Percentiles rank a stretch among this genome's conserved stretches.
These are phyloP conservation scores for Drosophila paranaensis DNA, from an alignment of 2,888 invertebrate genomes.

Conservation along the genomic window DNA sequence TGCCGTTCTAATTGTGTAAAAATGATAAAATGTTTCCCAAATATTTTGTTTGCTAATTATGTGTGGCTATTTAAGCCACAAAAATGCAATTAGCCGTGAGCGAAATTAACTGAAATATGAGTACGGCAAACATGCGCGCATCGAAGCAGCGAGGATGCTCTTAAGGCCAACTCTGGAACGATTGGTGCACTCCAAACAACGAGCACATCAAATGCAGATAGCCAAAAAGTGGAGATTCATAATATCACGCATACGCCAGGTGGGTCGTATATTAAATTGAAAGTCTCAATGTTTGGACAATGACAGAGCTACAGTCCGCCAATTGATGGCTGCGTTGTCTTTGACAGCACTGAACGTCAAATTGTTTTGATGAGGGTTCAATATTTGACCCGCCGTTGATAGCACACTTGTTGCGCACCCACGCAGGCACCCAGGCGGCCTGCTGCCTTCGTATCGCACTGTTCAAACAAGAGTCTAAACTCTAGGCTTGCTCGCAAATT, in stretches of 20 bases:
- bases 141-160: conserved; percentile 4
- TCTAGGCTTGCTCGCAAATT: conserved; percentile 64
- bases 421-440: conserved; percentile 7
- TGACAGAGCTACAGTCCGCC: conserved; percentile 35
- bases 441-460: conserved; percentile 56
- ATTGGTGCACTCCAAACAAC: conserved; percentile 15
- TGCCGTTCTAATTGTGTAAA: conserved; percentile 58
- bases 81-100: conserved; percentile 61
- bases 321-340: conserved; percentile 65
- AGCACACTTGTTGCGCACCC: conserved; percentile 56
- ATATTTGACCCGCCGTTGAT: conserved; percentile 41
- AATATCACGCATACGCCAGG: conserved; percentile 54
- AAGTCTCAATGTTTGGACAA: conserved; percentile 44
- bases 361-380: conserved; percentile 67
- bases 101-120: conserved; percentile 47
- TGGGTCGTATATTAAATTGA: conserved; percentile 33
- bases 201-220: conserved; percentile 34
- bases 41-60: conserved; percentile 54
- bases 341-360: conserved; percentile 67
- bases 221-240: conserved; percentile 25
- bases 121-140: conserved; percentile 11
- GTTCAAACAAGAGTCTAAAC: conserved; percentile 59
- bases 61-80: conserved; percentile 56
- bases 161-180: conserved; percentile 7
- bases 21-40: conserved; percentile 52